Evolutionary conservation across 2,888 invertebrate species (phyloP).

Genomic region (Galerucella pusilla): DNA sequence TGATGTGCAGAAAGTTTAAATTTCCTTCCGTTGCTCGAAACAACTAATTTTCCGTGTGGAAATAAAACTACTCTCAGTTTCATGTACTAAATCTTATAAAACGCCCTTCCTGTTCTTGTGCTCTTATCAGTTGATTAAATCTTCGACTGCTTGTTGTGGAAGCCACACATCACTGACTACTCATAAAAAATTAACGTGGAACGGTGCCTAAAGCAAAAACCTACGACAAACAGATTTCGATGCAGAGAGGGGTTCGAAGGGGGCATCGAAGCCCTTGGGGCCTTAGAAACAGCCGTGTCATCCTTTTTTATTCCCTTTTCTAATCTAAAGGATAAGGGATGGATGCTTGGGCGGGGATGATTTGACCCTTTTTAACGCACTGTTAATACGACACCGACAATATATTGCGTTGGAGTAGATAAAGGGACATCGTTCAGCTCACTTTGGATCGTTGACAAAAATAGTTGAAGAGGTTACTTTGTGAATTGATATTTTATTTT

Average conservation of each 20-base stretch:
- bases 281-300: constrained; percentile 29
- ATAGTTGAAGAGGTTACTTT: too few relatives aligned
- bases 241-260: constrained; percentile 37
- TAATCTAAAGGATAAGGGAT: constrained; percentile 27
- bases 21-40: not conserved
- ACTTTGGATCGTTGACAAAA: not conserved
- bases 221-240: constrained; percentile 49
- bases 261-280: constrained; percentile 23
- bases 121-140: constrained; percentile 42
- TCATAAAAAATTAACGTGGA: constrained; percentile 47
- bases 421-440: not conserved
- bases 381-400: constrained; percentile 17
- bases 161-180: constrained; percentile 38
- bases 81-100: constrained; percentile 5
- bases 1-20: not conserved
- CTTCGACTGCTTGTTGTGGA: constrained; percentile 35
- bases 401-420: constrained; percentile 10
- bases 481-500: too few relatives aligned
- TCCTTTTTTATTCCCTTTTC: constrained; percentile 37
- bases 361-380: constrained; percentile 33
- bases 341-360: constrained; percentile 20
- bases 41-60: not conserved
- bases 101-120: constrained; percentile 8
- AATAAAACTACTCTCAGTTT: constrained; percentile 3
- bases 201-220: constrained; percentile 31